Percentiles rank a stretch among this genome's conserved stretches.
phyloP scores from a whole-genome alignment of 2,797 vertebrate genomes.

The Phrynocephalus guinanensis region DNA sequence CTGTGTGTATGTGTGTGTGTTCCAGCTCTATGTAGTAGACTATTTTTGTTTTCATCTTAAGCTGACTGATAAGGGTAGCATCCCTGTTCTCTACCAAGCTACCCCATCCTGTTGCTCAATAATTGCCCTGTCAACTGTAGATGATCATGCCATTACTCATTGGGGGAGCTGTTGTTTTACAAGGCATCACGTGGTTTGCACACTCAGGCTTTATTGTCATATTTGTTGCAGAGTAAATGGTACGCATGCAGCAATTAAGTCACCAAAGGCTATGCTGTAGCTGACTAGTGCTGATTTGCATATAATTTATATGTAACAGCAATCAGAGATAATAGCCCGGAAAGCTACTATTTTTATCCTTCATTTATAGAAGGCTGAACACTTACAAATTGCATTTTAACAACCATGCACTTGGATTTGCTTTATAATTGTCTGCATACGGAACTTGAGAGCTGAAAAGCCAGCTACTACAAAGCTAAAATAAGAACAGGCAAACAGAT shows the following conservation, averaged over 20 bases:
- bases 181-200: background rate
- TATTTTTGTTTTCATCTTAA: background rate
- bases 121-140: background rate
- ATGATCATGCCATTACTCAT: slow-evolving; percentile 26
- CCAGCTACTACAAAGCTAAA: background rate
- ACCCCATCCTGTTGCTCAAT: background rate
- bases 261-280: slow-evolving; percentile 35
- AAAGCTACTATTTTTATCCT: slow-evolving; percentile 28
- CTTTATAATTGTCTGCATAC: slow-evolving; percentile 24
- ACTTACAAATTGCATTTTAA: slow-evolving; percentile 22
- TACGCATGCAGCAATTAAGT: slow-evolving; percentile 37
- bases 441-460: slow-evolving; percentile 8
- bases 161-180: background rate
- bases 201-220: slow-evolving; percentile 29
- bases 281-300: slow-evolving; percentile 30
- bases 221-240: slow-evolving; percentile 34
- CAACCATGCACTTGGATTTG: slow-evolving; percentile 25
- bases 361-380: slow-evolving; percentile 42
- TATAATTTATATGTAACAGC: slow-evolving; percentile 33
- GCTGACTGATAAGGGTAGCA: background rate
- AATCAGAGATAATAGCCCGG: slow-evolving; percentile 21
- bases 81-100: slow-evolving; percentile 3
- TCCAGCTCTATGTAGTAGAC: background rate
- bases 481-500: background rate
- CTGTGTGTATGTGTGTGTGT: background rate